Evolutionary conservation across 2,888 invertebrate genomes (phyloP), one percentile per base, ranked within the genome.

Genomic region (Clitarchus hookeri): DNA sequence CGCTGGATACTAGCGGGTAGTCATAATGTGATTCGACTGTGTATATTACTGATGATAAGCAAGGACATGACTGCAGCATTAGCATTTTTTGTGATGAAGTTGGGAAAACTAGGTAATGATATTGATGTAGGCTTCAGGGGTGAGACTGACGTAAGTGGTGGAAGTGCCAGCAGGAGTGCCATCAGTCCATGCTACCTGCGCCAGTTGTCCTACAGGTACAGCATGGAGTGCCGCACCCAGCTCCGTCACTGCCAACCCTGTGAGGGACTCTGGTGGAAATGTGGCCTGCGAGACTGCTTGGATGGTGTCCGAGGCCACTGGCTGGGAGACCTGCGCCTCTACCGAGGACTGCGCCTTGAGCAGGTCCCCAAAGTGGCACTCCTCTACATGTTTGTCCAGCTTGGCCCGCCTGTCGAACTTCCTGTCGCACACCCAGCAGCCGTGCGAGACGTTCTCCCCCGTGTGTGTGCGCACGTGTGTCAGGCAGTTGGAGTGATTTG

Each of bases 111-210:
- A 65, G 13, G 65, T 23, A n/a, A 65, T n/a, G 19, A 65, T n/a
- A 44, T 84, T 87, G 48, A 87, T 85, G 27, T 86, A 86, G 23
- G 87, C 83, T 11, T 83, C 87, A 25, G 87, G 87, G 12, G 83
- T 48, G 16, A 87, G 84, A 65, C 87, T 87, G n/a, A 87, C 86
- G 26, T 86, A 87, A 11, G 86, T 82, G 11, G 86, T 87, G 78
- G 86, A 78, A 8, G 84, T 83, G 36, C 82, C 83, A 54, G 84
- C 83, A 26, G 86, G 48, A n/a, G 84, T 80, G 12, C 87, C 82
- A 53, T 87, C 87, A 19, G 83, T 86, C 87, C 87, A 87, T 4
- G 87, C 85, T n/a, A 87, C 48, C 83, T 87, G 87, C 0, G 87
- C 84, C 25, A 86, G 84, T 19, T 86, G 86, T 26, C 85, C 86